Evolutionary conservation across 2,113 vertebrate genomes (phyloP).

Genomic region (Caranx melampygus): DNA sequence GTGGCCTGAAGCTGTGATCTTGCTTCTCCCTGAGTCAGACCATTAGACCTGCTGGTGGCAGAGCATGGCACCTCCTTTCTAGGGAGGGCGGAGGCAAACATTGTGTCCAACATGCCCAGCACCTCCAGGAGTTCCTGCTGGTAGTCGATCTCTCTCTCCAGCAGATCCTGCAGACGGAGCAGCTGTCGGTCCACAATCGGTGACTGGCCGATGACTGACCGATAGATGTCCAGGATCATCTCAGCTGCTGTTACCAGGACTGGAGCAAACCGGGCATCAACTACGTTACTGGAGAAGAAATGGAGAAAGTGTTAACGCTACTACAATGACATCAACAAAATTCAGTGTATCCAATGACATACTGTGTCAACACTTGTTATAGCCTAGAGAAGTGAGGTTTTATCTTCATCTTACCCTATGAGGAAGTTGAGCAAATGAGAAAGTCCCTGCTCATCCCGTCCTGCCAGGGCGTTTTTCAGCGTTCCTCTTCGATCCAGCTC

Average conservation of each 20-base stretch:
- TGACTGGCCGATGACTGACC: conserved; percentile 89
- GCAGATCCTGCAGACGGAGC: conserved; percentile 88
- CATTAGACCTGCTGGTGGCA: conserved; percentile 56
- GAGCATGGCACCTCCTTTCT: conserved; percentile 76
- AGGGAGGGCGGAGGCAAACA: conserved; percentile 91
- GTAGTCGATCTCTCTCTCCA: conserved; percentile 93
- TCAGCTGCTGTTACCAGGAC: conserved; percentile 89
- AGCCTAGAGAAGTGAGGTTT: not conserved
- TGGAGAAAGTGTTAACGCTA: not conserved
- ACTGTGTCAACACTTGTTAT: not conserved
- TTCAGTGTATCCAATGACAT: too few species aligned
- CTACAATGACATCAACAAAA: not conserved
- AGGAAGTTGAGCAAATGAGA: conserved; percentile 90
- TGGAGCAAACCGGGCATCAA: conserved; percentile 90
- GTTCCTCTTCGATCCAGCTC: conserved; percentile 95
- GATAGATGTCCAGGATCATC: conserved; percentile 92
- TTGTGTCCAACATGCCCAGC: conserved; percentile 96
- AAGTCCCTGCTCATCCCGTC: conserved; percentile 91
- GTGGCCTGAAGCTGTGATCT: conserved; percentile 66
- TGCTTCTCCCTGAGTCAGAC: conserved; percentile 49
- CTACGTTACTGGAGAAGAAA: conserved; percentile 84
- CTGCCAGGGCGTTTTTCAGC: conserved; percentile 94
- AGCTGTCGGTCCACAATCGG: conserved; percentile 91
- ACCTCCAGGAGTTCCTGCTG: conserved; percentile 93
- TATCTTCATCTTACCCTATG: conserved; percentile 84